Base-by-base conservation (phyloP, 2,888 invertebrate species). In the Drosophila nr. fundita region DNA sequence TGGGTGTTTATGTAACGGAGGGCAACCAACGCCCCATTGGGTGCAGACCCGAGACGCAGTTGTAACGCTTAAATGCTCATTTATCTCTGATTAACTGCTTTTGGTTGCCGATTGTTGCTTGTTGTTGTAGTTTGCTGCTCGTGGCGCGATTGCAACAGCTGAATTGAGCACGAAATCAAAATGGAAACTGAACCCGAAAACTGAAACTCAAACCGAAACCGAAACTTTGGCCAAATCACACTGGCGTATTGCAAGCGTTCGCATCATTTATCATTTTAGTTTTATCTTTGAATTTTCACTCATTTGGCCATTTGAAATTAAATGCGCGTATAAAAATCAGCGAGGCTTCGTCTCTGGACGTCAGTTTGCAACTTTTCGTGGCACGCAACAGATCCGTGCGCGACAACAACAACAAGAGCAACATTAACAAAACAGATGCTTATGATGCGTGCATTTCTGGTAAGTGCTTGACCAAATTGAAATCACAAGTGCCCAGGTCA, bases 371-470 rank as follows among this genome's bases (percentile, higher is more conserved):
- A 73, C 66, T 62, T 73, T 63, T 48, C 27, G 69, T 67, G 64
- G 80, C 64, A 49, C 59, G 54, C 59, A 67, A 42, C 73, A 52
- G 53, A 55, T 15, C 24, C 45, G 45, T 15, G 15, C 8, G 24
- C 8, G 15, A 24, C 45, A 45, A 24, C 15, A 49, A 45, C 45
- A 60, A 36, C 21, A 21, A 21, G 5, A 13, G 42, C 50, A 48
- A 29, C 59, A 52, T 49, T 54, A 42, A 38, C 49, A 57, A 29
- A 59, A 49, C 45, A 54, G 42, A 67, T 52, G 62, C 48, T 34
- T 61, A 88, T 74, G 78, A 98, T 87, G 99, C 99, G 99, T 80
- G 86, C 82, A 82, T 78, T 91, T 79, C 48, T 91, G 84, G 90
- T 91, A 76, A 86, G 87, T 69, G 62, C 58, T 62, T 48, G 32